Evolutionary conservation across 2,888 invertebrate genomes (phyloP).

Genomic region (Morpho deidamia): DNA sequence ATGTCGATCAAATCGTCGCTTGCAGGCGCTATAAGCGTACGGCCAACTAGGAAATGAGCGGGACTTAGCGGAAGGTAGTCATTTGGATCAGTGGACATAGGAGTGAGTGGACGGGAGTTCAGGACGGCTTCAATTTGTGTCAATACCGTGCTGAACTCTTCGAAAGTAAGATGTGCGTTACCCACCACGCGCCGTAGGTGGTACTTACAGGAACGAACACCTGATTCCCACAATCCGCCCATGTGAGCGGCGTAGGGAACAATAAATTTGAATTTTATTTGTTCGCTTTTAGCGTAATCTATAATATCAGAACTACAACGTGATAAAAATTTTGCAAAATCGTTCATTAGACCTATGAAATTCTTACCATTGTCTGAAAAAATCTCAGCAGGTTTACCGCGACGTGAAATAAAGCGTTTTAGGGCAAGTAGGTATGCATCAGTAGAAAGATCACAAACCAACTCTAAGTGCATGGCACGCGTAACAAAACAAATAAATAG

Average conservation of each 20-base stretch:
- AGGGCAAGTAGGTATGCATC: constrained; percentile 24
- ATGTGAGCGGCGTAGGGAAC: not conserved
- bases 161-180: constrained; percentile 3
- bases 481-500: constrained; percentile 28
- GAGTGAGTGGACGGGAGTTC: constrained; percentile 19
- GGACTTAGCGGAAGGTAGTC: not conserved
- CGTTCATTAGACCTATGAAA: constrained; percentile 22
- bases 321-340: constrained; percentile 20
- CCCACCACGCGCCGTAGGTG: not conserved
- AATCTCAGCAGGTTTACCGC: constrained; percentile 26
- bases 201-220: not conserved
- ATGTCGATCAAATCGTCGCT: not conserved
- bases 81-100: constrained; percentile 11
- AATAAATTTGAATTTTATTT: not conserved
- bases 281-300: constrained; percentile 6
- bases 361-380: constrained; percentile 27
- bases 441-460: constrained; percentile 21
- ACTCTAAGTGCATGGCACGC: constrained; percentile 26
- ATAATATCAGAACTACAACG: constrained; percentile 1
- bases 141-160: constrained; percentile 14
- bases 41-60: not conserved
- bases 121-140: constrained; percentile 17
- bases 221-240: constrained; percentile 1
- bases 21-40: not conserved
- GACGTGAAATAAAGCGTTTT: constrained; percentile 26